Conservation (phyloP, 2,113 vertebrate genomes). For the Tretioscincus oriximinensis region DNA sequence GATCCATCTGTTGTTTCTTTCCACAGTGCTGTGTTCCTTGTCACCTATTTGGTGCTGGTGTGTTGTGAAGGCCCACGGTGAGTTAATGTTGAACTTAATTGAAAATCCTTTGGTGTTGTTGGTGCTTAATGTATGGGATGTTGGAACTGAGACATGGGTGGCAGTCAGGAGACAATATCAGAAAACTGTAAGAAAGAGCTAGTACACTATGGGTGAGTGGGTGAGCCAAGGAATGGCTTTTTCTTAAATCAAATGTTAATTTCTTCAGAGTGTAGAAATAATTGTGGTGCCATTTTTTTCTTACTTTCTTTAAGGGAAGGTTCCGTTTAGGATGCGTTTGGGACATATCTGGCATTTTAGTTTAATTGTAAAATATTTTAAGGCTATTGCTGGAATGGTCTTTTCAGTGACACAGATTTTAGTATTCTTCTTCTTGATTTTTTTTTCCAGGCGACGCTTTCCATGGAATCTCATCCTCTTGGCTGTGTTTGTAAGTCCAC, state of each 20-base stretch:
- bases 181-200: background rate
- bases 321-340: background rate
- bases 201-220: no score
- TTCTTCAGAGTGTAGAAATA: no score
- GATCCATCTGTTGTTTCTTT: constrained; percentile 9
- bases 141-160: background rate
- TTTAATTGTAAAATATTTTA: background rate
- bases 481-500: constrained; percentile 85
- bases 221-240: no score
- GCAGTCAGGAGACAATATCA: background rate
- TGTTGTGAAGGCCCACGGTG: constrained; percentile 92
- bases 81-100: constrained; percentile 50
- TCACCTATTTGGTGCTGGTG: constrained; percentile 82
- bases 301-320: background rate
- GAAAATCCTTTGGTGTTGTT: no score
- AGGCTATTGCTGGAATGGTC: background rate
- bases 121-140: background rate
- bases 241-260: no score
- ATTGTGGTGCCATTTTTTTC: background rate
- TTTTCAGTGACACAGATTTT: background rate
- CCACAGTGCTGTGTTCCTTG: constrained; percentile 83
- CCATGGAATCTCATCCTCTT: constrained; percentile 92
- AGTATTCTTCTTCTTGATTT: accelerated
- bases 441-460: constrained; percentile 83
- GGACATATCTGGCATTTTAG: background rate